Conservation (phyloP, 2,888 invertebrate species). For the Drosophila quasianomalipes region DNA sequence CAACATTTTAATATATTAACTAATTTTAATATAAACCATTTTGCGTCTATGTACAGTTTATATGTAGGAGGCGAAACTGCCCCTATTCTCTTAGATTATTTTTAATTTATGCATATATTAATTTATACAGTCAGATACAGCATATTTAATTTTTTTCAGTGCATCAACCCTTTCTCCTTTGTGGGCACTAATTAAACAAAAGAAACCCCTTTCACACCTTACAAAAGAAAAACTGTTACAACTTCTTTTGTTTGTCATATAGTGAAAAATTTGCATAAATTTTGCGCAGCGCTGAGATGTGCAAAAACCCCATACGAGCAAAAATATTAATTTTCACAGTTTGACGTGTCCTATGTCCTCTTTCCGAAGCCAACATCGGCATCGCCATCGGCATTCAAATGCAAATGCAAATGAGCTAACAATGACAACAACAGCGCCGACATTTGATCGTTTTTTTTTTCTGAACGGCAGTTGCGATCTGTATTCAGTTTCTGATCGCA, state of each 20-base stretch:
- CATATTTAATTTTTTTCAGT: conserved; percentile 22
- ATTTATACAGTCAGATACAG: background rate
- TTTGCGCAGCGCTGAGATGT: conserved; percentile 68
- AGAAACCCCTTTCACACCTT: conserved; percentile 77
- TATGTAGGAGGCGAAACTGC: background rate
- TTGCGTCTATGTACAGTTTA: background rate
- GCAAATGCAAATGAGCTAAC: conserved; percentile 81
- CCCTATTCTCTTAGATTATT: background rate
- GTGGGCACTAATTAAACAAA: conserved; percentile 73
- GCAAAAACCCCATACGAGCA: conserved; percentile 64
- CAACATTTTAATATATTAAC: background rate
- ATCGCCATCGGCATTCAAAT: conserved; percentile 67
- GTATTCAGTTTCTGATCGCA: conserved; percentile 37
- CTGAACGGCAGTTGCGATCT: conserved; percentile 36
- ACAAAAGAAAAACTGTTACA: conserved; percentile 58
- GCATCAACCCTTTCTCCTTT: conserved; percentile 49
- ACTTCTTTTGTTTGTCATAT: conserved; percentile 66
- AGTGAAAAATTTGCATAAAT: conserved; percentile 78
- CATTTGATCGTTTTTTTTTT: conserved; percentile 77
- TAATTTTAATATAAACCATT: background rate
- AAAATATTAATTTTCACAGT: conserved; percentile 84
- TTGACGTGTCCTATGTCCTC: conserved; percentile 56
- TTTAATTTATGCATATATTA: background rate
- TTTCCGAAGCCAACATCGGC: conserved; percentile 5
- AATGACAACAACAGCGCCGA: conserved; percentile 70